Percentiles rank a stretch among this genome's conserved stretches.
These are phyloP conservation scores for Graphium colonna DNA, from an alignment of 2,888 invertebrate species.

Conservation along the genomic window DNA sequence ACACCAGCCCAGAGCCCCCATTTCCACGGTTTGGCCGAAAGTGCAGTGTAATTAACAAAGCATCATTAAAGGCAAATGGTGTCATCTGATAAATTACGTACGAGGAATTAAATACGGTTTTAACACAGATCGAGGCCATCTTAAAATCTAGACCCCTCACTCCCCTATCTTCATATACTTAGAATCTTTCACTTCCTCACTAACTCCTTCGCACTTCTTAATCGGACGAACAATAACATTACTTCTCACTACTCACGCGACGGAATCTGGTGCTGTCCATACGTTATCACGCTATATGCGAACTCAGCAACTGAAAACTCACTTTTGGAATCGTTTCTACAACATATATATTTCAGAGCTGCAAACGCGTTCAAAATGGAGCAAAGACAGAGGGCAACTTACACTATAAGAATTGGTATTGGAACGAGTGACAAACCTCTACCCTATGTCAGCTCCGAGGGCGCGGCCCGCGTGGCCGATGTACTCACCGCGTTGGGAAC, in stretches of 20 bases:
- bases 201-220: conserved; percentile 23
- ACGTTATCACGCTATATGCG: not conserved
- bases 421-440: no score
- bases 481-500: no score
- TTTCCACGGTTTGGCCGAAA: conserved; percentile 29
- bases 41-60: conserved; percentile 29
- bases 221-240: conserved; percentile 22
- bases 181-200: conserved; percentile 7
- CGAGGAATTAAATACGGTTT: conserved; percentile 28
- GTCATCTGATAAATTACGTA: conserved; percentile 27
- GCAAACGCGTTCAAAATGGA: not conserved
- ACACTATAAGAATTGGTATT: no score
- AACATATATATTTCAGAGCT: conserved; percentile 15
- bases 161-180: conserved; percentile 14
- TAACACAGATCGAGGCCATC: conserved; percentile 22
- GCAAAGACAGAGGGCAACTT: not conserved
- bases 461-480: no score
- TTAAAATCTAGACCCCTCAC: not conserved
- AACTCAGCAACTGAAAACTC: not conserved
- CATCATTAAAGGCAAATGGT: conserved; percentile 24
- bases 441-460: no score
- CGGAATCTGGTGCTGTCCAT: not conserved
- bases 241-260: conserved; percentile 1
- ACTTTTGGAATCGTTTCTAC: conserved; percentile 12
- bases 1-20: conserved; percentile 27